Conservation (phyloP, 2,888 invertebrate genomes). For the Dasysyrphus albostriatus region DNA sequence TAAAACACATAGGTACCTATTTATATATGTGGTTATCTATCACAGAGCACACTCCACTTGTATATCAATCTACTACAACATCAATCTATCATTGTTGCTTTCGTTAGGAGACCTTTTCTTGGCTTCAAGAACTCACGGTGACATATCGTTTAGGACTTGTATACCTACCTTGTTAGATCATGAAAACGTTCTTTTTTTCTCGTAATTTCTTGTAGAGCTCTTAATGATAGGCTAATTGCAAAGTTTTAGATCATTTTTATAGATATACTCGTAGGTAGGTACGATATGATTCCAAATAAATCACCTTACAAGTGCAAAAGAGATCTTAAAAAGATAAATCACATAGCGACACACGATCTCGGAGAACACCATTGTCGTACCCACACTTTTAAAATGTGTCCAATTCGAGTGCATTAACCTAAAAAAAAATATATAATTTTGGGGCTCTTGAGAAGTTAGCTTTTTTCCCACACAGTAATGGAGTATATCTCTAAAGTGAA, state of each 20-base stretch:
- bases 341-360: constrained; percentile 52
- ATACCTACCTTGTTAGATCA: constrained; percentile 22
- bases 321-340: constrained; percentile 42
- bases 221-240: constrained; percentile 72
- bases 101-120: constrained; percentile 26
- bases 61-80: constrained; percentile 45
- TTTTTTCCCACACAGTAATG: constrained; percentile 60
- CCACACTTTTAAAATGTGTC: constrained; percentile 44
- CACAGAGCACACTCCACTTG: not conserved
- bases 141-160: constrained; percentile 20
- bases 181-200: constrained; percentile 28
- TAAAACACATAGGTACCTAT: not conserved
- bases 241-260: constrained; percentile 49
- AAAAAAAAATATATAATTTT: constrained; percentile 62
- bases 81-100: constrained; percentile 43
- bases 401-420: constrained; percentile 57
- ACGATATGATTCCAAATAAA: constrained; percentile 46
- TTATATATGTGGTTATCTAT: not conserved
- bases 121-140: constrained; percentile 31
- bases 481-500: not conserved
- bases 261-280: constrained; percentile 23
- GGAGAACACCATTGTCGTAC: constrained; percentile 39
- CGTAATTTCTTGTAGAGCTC: constrained; percentile 10
- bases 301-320: constrained; percentile 62
- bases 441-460: constrained; percentile 33